Evolutionary conservation across 92 coral and sea anemone species (phyloP), one percentile per base, ranked within the genome.

Genomic region (Bergia puertoricense): DNA sequence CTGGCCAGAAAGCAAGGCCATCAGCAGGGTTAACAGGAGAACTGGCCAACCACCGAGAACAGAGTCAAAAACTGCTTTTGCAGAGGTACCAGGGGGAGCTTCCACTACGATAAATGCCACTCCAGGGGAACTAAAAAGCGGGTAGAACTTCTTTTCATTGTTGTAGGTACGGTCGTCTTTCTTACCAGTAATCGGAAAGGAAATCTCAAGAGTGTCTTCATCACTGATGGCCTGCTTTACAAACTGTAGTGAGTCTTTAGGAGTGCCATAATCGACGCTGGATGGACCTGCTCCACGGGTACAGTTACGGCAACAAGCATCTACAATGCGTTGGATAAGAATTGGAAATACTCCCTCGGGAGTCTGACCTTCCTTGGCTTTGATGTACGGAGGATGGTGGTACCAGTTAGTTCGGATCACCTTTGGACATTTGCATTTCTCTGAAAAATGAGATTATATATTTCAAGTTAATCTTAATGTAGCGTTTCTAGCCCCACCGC

Each of bases 21-120:
- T 96, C n/a, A 93, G 48, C 88, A 96, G 43, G 13, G 98, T 96
- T 44, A 96, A 91, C 22, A 96, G 45, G 8, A 96, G 81, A 14
- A 96, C 93, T 62, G 99, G 99, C 98, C 98, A 96, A 0, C 98
- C 97, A 81, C 95, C 93, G 45, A 96, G 86, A 6, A 96, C 99
- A 6, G 99, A 95, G 74, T 85, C 40, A 57, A 96, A 93, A 67
- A 96, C 96, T 22, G 98, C 99, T 20, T 89, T 80, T 4, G 99
- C 99, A 1, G 96, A 93, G 10, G 96, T 88, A 2, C 96, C 98
- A 0, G 99, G 96, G 57, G 92, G 93, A 2, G 92, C 96, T 46
- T 92, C 89, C 75, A 96, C 98, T 59, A 96, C 98, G 44, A 96
- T 94, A 69, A 96, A 94, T 39, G 99, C 99, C 5, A 96, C 94